phyloP scores from a whole-genome alignment of 2,888 invertebrate genomes.

The Zygogramma bicolorata region DNA sequence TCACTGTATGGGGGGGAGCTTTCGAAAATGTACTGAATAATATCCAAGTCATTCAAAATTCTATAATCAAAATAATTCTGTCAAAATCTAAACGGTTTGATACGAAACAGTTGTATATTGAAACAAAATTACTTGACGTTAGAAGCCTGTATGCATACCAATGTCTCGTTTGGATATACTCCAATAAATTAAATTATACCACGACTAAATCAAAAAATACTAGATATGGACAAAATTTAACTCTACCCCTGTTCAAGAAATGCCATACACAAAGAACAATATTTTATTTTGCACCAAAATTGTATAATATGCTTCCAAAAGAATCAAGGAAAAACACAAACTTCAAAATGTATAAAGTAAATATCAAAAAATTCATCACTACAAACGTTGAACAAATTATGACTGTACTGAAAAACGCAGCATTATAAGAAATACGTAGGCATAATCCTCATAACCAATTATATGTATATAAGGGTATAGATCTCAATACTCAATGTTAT shows the following conservation, averaged over 20 bases:
- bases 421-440: slow-evolving; percentile 4
- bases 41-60: not conserved
- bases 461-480: too few relatives aligned
- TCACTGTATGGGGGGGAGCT: not conserved
- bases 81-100: not conserved
- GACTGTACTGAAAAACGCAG: not conserved
- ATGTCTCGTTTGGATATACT: not conserved
- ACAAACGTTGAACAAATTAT: not conserved
- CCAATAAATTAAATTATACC: too few relatives aligned
- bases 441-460: too few relatives aligned
- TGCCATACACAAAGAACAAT: too few relatives aligned
- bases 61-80: not conserved
- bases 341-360: not conserved
- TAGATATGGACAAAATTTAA: not conserved
- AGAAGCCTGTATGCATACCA: not conserved
- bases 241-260: not conserved
- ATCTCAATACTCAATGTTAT: too few relatives aligned
- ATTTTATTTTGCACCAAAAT: not conserved
- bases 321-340: not conserved
- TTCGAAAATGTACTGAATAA: not conserved
- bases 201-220: not conserved
- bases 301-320: not conserved
- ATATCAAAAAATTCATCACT: not conserved
- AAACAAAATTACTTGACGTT: not conserved
- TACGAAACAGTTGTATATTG: not conserved